A percentile compares a stretch with the other conserved stretches of the same genome.
These are phyloP conservation scores for Cyanoderma ruficeps DNA, from an alignment of 2,113 vertebrate species.

Conservation along the genomic window DNA sequence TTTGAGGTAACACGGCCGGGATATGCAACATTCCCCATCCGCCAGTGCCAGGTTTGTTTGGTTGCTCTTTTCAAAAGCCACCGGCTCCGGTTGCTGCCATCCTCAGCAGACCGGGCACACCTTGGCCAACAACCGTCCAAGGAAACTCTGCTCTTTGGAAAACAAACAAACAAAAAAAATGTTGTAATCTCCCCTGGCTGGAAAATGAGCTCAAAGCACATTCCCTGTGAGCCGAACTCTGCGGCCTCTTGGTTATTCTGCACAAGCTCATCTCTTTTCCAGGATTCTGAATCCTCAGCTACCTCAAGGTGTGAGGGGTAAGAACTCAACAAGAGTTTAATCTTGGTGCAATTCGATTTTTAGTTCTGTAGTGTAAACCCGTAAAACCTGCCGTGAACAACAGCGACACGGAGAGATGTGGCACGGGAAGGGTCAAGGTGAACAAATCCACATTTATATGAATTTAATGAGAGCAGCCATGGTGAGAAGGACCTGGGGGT, in stretches of 20 bases:
- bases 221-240: neutral
- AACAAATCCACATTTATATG: accelerated
- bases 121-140: neutral
- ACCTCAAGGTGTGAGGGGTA: neutral
- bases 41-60: neutral
- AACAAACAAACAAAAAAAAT: neutral
- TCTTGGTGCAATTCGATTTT: neutral
- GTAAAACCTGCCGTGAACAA: neutral
- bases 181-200: neutral
- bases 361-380: neutral
- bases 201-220: accelerated
- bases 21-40: neutral
- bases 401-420: accelerated
- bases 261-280: neutral
- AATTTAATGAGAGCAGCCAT: neutral
- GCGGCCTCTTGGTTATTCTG: neutral
- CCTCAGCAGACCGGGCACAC: neutral
- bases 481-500: neutral
- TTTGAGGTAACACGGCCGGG: neutral
- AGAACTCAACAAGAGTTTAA: neutral
- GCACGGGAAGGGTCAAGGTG: accelerated
- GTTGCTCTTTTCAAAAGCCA: neutral
- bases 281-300: neutral
- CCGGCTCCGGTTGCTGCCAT: neutral
- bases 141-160: neutral